Evolutionary conservation across 53 echinoderm and acorn worm species (phyloP).

Genomic region (Paracentrotus lividus): DNA sequence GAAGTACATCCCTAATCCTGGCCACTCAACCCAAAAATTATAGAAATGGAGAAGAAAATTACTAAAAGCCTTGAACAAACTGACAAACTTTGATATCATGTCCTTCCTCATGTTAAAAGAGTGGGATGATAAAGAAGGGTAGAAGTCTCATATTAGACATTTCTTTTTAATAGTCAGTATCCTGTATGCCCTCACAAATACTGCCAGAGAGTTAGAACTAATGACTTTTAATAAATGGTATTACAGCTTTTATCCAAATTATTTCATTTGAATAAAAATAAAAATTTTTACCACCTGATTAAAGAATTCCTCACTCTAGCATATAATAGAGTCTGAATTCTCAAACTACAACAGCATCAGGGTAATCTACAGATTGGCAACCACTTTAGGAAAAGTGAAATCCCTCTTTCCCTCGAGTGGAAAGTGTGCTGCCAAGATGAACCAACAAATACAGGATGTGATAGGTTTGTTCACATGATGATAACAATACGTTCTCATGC

Average conservation of each 20-base stretch:
- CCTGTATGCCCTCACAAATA: too few species aligned
- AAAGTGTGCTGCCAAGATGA: constrained; percentile 41
- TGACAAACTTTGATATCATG: constrained; percentile 61
- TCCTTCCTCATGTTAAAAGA: constrained; percentile 40
- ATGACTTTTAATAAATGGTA: too few species aligned
- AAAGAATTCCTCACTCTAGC: too few species aligned
- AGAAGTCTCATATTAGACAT: too few species aligned
- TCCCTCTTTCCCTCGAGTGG: constrained; percentile 25
- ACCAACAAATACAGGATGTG: constrained; percentile 19
- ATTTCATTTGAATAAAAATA: too few species aligned
- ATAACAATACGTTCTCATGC: not conserved
- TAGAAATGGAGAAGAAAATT: constrained; percentile 37
- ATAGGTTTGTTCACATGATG: not conserved
- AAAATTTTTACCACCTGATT: too few species aligned
- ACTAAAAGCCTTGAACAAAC: constrained; percentile 51
- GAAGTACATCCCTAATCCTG: constrained; percentile 36
- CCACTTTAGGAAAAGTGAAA: constrained; percentile 7
- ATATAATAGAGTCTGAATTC: constrained; percentile 3
- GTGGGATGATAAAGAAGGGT: not conserved
- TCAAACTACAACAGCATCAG: not conserved
- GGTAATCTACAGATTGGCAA: not conserved
- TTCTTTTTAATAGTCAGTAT: too few species aligned
- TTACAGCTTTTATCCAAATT: too few species aligned
- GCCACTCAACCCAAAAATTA: constrained; percentile 3
- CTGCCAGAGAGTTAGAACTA: too few species aligned